Percentiles rank a stretch among this genome's conserved stretches.
phyloP scores from a whole-genome alignment of 2,113 vertebrate species.

The Chlamydotis undulata region DNA sequence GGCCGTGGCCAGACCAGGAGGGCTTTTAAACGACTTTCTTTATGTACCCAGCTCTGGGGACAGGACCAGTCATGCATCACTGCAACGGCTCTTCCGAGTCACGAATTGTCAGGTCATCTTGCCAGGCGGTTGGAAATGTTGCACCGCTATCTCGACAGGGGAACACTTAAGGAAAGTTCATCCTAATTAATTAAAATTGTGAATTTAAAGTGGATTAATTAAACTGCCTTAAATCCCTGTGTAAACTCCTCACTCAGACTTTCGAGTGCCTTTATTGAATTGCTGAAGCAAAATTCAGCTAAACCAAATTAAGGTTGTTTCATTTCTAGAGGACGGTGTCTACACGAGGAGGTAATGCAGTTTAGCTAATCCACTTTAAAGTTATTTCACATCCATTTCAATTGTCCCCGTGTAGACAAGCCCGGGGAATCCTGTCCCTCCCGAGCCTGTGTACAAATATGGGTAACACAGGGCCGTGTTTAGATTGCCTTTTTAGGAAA shows the following conservation, averaged over 20 bases:
- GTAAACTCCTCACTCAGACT: constrained; percentile 54
- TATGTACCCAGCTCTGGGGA: neutral
- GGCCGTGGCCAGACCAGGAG: neutral
- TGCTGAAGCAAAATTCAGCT: constrained; percentile 26
- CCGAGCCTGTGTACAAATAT: constrained; percentile 61
- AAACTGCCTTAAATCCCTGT: constrained; percentile 39
- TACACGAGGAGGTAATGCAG: constrained; percentile 45
- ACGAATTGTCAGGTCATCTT: neutral
- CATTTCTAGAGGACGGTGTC: constrained; percentile 56
- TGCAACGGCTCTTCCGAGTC: neutral
- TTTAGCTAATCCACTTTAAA: constrained; percentile 64
- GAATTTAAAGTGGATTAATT: constrained; percentile 63
- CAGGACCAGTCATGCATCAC: neutral
- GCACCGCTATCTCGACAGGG: neutral
- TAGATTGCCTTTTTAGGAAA: constrained; percentile 66
- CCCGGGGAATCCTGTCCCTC: neutral
- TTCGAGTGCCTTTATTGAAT: constrained; percentile 61
- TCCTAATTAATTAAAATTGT: constrained; percentile 36
- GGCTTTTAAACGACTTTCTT: constrained; percentile 11
- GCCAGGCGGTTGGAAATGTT: neutral
- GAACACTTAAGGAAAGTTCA: constrained; percentile 18
- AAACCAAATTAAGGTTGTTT: constrained; percentile 59
- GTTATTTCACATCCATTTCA: constrained; percentile 59
- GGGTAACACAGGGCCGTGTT: constrained; percentile 59
- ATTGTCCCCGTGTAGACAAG: constrained; percentile 48